Percentiles rank a stretch among this genome's conserved stretches.
These are phyloP conservation scores for Thryonomys swinderianus DNA, from an alignment of 2,113 vertebrate genomes.

Conservation along the genomic window DNA sequence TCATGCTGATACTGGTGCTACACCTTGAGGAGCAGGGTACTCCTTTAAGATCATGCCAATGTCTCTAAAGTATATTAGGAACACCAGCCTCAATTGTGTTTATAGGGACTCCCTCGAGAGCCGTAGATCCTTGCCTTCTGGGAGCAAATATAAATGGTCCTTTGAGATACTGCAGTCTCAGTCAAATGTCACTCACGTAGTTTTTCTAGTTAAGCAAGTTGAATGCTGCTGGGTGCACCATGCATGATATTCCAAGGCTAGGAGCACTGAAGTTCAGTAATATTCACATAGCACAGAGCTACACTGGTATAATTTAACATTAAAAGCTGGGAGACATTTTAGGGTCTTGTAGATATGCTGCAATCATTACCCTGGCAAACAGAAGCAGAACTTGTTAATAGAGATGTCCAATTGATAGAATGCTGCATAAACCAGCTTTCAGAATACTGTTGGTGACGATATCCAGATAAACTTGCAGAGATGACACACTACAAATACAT, in stretches of 20 bases:
- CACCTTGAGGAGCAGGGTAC: background rate
- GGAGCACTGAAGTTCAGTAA: background rate
- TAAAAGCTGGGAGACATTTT: background rate
- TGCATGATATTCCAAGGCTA: background rate
- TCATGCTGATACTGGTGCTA: background rate
- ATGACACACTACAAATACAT: constrained; percentile 44
- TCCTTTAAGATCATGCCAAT: background rate
- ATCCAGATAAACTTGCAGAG: constrained; percentile 44
- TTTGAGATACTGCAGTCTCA: background rate
- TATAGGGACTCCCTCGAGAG: background rate
- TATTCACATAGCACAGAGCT: background rate
- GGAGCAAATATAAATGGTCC: constrained; percentile 7
- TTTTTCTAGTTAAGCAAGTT: constrained; percentile 39
- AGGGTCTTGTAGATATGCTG: constrained; percentile 33
- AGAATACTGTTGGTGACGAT: constrained; percentile 25
- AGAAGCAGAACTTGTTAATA: constrained; percentile 54
- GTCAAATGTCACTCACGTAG: background rate
- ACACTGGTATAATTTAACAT: constrained; percentile 33
- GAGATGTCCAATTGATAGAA: constrained; percentile 53
- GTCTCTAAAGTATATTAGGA: background rate
- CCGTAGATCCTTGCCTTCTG: constrained; percentile 30
- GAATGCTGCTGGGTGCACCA: background rate
- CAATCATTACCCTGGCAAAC: constrained; percentile 34
- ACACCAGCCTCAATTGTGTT: background rate
- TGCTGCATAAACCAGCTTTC: constrained; percentile 27